These are phyloP conservation scores for Microctonus aethiopoides DNA, from an alignment of 2,888 invertebrate species.

Conservation along the genomic window DNA sequence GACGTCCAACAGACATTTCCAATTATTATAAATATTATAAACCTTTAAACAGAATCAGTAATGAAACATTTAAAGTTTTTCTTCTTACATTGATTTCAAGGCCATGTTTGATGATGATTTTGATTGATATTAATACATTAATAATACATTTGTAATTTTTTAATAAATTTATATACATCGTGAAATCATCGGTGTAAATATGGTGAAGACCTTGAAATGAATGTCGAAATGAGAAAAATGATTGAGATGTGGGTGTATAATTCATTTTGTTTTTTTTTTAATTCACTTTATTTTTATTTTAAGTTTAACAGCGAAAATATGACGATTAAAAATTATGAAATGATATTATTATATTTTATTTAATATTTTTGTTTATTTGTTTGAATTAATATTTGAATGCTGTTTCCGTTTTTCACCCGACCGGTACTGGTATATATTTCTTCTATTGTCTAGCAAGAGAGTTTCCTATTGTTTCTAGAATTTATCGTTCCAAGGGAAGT, in stretches of 20 bases:
- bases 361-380: not conserved
- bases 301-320: not conserved
- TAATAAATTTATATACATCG: not conserved
- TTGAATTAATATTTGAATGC: conserved; percentile 38
- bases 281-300: not conserved
- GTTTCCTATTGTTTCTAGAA: conserved; percentile 66
- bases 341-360: not conserved
- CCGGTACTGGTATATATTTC: conserved; percentile 55
- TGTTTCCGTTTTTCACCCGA: conserved; percentile 49
- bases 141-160: not conserved
- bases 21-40: conserved; percentile 62
- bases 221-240: not conserved
- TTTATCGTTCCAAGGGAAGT: conserved; percentile 66
- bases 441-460: conserved; percentile 64
- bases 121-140: conserved; percentile 28
- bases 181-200: not conserved
- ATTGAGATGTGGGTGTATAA: not conserved
- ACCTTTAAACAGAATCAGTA: conserved; percentile 35
- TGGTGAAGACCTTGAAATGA: not conserved
- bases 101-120: conserved; percentile 1
- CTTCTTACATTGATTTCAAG: conserved; percentile 3
- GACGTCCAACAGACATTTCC: conserved; percentile 61
- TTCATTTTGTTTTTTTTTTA: no score
- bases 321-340: not conserved
- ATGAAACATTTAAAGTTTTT: not conserved